Evolutionary conservation across 2,113 vertebrate species (phyloP), one percentile per base, ranked within the genome.

Genomic region (Scomber scombrus): DNA sequence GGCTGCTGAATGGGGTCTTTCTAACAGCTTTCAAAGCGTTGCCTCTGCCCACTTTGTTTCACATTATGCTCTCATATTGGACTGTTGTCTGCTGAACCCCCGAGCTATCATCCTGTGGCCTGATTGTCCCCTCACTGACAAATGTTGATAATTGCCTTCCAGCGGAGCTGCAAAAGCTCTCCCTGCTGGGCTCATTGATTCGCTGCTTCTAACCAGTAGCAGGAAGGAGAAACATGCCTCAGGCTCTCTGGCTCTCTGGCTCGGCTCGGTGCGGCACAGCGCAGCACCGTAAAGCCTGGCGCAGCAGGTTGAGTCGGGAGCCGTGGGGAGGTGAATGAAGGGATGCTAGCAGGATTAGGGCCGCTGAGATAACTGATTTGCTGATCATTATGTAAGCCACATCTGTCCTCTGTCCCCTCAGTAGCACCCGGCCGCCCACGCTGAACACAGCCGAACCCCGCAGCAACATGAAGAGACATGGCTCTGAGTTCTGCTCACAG

Each of bases 351-450:
- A 55, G 90, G 90, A 90, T 92, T 90, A 87, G 62, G 75, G 70
- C 71, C 56, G n/a, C 66, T 26, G 79, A 80, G 86, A 79, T 50
- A 61, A 85, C 64, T 58, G 85, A 87, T 87, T 82, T 63, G 74
- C 73, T 29, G 87, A 88, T 88, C 65, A 61, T 90, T 87, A 84
- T 43, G 73, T 88, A 88, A 90, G 78, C 82, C 85, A 82, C 88
- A 93, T 91, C 90, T 88, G 91, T 89, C 84, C 83, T 70, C 70
- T 31, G 70, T 78, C 76, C 73, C 75, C 55, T 50, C 23, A 0
- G 71, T 64, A 71, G 76, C 50, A 31, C 52, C 40, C 12, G 61
- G 71, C 78, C 85, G 60, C 84, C 76, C 81, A 78, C 61, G 50
- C 85, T 47, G 43, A 63, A 14, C 3, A 14, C 69, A 57, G 81